A percentile compares a stretch with the other conserved stretches of the same genome.
These are phyloP conservation scores for Stegodyphus mimosarum DNA, from an alignment of 1,140 invertebrate species.

Conservation along the genomic window DNA sequence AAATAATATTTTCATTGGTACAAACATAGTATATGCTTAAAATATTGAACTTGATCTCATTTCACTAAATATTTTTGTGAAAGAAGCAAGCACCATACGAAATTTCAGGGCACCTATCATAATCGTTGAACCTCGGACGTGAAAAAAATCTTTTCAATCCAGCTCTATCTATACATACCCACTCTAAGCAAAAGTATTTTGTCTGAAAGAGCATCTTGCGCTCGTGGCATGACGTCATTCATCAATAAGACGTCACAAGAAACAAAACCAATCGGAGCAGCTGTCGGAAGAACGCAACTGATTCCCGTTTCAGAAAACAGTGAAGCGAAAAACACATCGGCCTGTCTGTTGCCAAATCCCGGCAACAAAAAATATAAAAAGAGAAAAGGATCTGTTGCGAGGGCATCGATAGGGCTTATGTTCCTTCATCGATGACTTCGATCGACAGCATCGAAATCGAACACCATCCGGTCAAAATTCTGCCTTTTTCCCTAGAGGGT, in stretches of 20 bases:
- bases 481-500: no score
- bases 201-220: background rate
- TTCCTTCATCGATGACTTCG: conserved; percentile 33
- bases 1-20: no score
- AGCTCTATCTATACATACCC: no score
- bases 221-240: conserved; percentile 1
- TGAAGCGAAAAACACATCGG: conserved; percentile 5
- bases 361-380: conserved; percentile 10
- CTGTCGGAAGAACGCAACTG: conserved; percentile 15
- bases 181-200: background rate
- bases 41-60: no score
- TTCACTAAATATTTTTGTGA: no score
- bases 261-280: background rate
- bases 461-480: background rate
- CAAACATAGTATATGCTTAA: no score
- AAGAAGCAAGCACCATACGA: no score
- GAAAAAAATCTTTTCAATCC: no score
- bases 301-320: conserved; percentile 23
- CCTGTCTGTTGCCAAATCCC: conserved; percentile 18
- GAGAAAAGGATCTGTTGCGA: background rate
- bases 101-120: no score
- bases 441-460: background rate
- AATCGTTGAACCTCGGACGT: no score
- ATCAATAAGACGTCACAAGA: background rate
- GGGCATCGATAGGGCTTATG: background rate